Conservation (phyloP, 2,113 vertebrate species). For the Microcebus ravelobensis region DNA sequence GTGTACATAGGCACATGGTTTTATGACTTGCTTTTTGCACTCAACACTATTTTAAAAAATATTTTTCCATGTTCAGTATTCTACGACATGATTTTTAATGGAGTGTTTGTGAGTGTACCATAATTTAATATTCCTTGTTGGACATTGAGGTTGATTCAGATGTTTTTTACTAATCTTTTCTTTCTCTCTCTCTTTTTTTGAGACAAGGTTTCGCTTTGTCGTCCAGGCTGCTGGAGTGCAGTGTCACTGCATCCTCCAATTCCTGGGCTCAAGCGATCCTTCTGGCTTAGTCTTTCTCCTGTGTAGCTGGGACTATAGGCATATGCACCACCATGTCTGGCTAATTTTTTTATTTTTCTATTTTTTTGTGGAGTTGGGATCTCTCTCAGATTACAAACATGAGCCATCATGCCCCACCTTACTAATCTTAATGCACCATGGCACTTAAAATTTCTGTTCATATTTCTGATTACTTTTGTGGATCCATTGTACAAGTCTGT, state of each 20-base stretch:
- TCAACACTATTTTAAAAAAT: not conserved
- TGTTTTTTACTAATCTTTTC: not conserved
- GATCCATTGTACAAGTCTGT: not conserved
- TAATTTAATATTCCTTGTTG: conserved; percentile 11
- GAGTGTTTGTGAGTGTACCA: not conserved
- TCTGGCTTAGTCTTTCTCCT: too few relatives aligned
- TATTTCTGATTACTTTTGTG: conserved; percentile 36
- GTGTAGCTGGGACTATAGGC: too few relatives aligned
- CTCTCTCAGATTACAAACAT: too few relatives aligned
- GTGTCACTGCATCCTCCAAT: too few relatives aligned
- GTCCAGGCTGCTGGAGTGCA: too few relatives aligned
- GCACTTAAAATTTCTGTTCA: not conserved
- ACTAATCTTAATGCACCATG: not conserved
- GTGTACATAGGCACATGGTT: not conserved
- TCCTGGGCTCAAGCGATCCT: too few relatives aligned
- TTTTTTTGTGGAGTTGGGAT: too few relatives aligned
- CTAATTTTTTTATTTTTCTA: too few relatives aligned
- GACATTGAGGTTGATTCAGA: not conserved
- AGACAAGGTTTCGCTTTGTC: too few relatives aligned
- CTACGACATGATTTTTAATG: not conserved
- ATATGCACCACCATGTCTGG: too few relatives aligned
- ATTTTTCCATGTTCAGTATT: not conserved
- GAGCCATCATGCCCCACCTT: not conserved
- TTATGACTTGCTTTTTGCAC: not conserved
- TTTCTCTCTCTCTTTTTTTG: too few relatives aligned